Base-by-base conservation (phyloP, 2,113 vertebrate species). In the Menidia beryllina region DNA sequence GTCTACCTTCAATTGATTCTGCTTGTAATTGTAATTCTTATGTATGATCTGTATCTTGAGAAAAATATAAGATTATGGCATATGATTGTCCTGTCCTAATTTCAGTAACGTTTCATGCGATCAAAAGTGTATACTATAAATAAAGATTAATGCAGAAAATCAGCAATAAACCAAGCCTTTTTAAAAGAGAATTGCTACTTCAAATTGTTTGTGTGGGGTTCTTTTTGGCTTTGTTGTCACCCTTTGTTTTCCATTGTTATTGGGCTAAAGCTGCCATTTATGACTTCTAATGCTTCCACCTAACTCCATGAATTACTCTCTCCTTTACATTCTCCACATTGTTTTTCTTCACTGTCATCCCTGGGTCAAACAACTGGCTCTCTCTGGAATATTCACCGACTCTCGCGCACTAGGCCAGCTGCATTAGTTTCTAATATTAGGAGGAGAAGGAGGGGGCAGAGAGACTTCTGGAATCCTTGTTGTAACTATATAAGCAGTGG, bases 101-200 rank as follows among this genome's bases (percentile, higher is more conserved):
- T 79, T 82, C 72, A 63, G 13, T 17, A 73, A 75, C 43, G 60
- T 72, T 72, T 69, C 27, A 72, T 65, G 68, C 82, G 66, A 84
- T 88, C 59, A 17, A 81, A 72, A 72, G 67, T 87, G 76, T 87
- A 69, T 26, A 55, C 60, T 58, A 68, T 84, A 41, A 81, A 81
- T 88, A 81, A 85, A 84, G 72, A 82, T 65, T 13, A 69, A 72
- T 86, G 75, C 83, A 84, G 79, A 78, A 69, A 85, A 88, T 83
- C 69, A 89, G 87, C 85, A 91, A 91, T 91, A 91, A 91, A 89
- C 58, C 51, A 55, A 82, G 20, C 77, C 56, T 65, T 82, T 88
- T 82, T 80, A 84, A 78, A 52, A 75, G 62, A 72, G 43, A 69
- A 63, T 53, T 49, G 8, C 4, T 45, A 27, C 25, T 14, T 45